Evolutionary conservation across 2,113 vertebrate genomes (phyloP), one percentile per base, ranked within the genome.

Genomic region (Chitala chitala): DNA sequence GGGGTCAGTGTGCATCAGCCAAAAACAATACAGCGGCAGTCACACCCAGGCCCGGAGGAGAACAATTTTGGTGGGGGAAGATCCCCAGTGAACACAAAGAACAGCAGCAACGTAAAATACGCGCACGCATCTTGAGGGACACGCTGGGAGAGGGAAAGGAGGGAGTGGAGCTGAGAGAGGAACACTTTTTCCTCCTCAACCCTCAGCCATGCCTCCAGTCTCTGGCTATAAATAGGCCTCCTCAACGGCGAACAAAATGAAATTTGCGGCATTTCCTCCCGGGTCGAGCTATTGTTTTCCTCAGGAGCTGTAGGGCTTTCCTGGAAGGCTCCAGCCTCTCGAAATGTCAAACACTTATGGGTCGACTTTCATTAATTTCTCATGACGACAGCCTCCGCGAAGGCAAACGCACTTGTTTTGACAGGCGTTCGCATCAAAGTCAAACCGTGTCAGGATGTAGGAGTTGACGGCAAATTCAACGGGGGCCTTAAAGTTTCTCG

Each of bases 201-300:
- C 40, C 40, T n/a, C 29, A 24, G 7, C 38, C 8, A 78, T 80
- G 81, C 82, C 84, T 85, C 87, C 85, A 82, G 84, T 86, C 83
- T 83, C 82, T 84, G 78, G 80, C 76, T 78, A 86, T 86, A 88
- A 84, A 83, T 82, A 81, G 53, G 80, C 65, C 76, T 46, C 68
- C 81, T 83, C 89, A 90, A 92, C 90, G 89, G 87, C 85, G 89
- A 90, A 73, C 75, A 63, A 74, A 5, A 75, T 79, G 85, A 87
- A 87, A 90, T 84, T 87, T 88, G 84, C 83, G 89, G 89, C 82
- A 91, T 91, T 92, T 92, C 89, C 89, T 89, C 79, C 59, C 50
- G 33, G 72, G 46, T 29, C 31, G 72, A 80, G 78, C 84, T 77
- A 90, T 91, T 92, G 89, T 91, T 89, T 88, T 84, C 46, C 68